Evolutionary conservation across 2,113 vertebrate species (phyloP), one percentile per base, ranked within the genome.

Genomic region (Phalacrocorax carbo): DNA sequence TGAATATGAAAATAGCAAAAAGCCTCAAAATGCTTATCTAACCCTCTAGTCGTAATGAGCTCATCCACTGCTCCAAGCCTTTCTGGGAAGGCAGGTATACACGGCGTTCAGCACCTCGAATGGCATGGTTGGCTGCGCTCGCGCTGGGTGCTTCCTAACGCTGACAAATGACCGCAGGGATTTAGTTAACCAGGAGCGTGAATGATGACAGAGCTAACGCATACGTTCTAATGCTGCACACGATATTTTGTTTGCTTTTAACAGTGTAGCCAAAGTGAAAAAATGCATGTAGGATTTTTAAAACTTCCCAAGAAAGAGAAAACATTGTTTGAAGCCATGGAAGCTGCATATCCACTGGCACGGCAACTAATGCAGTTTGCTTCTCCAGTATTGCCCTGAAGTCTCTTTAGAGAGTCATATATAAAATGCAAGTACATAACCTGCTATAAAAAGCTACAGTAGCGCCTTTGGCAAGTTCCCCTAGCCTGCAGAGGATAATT

Each of bases 31-130:
- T 71, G 40, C 70, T 88, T 70, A 9, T 69, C 73, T 89, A 44
- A 76, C 40, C 44, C 61, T 44, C 8, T 26, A 42, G 54, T 48
- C 60, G 17, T 64, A 87, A 87, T 18, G 69, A 96, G 73, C 81
- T 82, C 57, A 4, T 78, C 7, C 92, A n/a, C 2, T 64, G 90
- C 88, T 72, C 48, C 61, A 5, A 52, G 82, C 60, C 68, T 22
- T 73, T 29, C 51, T 5, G 4, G 88, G 61, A 14, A 44, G 0
- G 10, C 83, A 87, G 80, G 89, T 54, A 46, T 5, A 6, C 15
- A 10, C n/a, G 27, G 61, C 3, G 0, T 46, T 87, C 2, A 4
- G 49, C 68, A 32, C 46, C 0, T 0, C 5, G 71, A 30, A 11
- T 7, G 34, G 30, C 10, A 4, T 0, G 15, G 60, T 10, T 86